phyloP scores from a whole-genome alignment of 2,113 vertebrate genomes.

The Tyrannus savana region DNA sequence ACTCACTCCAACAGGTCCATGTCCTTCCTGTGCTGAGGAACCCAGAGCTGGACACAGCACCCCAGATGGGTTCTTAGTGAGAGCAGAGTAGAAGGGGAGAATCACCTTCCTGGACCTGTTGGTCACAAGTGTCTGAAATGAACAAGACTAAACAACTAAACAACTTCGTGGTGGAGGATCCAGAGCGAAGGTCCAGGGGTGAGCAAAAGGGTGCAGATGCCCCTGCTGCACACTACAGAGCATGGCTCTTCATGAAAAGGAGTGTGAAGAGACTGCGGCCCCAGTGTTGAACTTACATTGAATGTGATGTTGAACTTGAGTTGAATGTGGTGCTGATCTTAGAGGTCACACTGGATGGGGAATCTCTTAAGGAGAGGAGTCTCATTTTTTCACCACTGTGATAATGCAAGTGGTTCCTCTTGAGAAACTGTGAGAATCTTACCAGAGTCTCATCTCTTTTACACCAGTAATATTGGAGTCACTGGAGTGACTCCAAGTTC shows the following conservation, averaged over 20 bases:
- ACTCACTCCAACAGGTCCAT: accelerated
- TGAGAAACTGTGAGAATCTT: neutral
- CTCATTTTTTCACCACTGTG: neutral
- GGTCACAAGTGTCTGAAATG: neutral
- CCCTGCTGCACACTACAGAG: neutral
- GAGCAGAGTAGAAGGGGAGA: neutral
- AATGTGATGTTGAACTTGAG: accelerated
- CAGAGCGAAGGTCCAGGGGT: neutral
- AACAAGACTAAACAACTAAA: neutral
- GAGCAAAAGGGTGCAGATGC: neutral
- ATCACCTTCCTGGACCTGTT: neutral
- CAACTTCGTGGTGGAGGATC: neutral
- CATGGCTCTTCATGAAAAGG: neutral
- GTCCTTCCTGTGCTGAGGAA: accelerated
- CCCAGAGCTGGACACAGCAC: neutral
- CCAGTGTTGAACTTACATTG: neutral
- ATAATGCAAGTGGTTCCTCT: neutral
- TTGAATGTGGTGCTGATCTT: accelerated
- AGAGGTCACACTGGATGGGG: accelerated
- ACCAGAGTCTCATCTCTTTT: neutral
- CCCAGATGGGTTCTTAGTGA: neutral
- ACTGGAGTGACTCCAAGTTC: neutral
- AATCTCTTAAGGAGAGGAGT: neutral
- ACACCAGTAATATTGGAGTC: neutral
- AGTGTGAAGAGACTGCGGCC: neutral